Evolutionary conservation across 1,140 invertebrate genomes (phyloP), one percentile per base, ranked within the genome.

Genomic region (Globodera ellingtonae): DNA sequence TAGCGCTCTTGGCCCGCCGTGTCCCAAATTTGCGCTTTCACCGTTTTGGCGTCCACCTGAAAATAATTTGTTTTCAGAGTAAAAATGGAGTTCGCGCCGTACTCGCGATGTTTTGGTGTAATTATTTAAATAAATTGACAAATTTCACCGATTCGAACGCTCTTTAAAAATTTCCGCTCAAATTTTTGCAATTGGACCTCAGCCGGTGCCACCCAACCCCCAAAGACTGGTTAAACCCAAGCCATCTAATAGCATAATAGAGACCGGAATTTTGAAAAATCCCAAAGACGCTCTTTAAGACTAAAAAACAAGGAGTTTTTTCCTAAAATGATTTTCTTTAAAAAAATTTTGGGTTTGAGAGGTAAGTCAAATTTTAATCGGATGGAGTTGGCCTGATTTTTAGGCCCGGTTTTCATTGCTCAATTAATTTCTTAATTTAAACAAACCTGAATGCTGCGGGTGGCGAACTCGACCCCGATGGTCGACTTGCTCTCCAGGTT

Each of bases 401-500:
- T 24, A 24, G 24, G 24, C 24, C 24, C 24, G 24, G 24, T 24
- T 24, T 24, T 24, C 24, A 24, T 24, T 24, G 24, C 24, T 24
- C 24, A 24, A 24, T 24, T 24, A 24, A 24, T 24, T 24, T 24
- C 24, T 24, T 24, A 24, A 24, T 24, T 6, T 15, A 15, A 15
- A 75, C 44, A 92, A 90, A 96, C 95, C 92, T 96, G 24, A 24
- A 24, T 97, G 92, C 95, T 97, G 89, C 95, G 92, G 81, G 98
- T 99, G 76, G 98, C 97, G 92, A 99, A 99, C 92, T 59, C 15
- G 56, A 59, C 98, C 82, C 98, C 98, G 92, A 99, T 99, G 83
- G 98, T 99, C 81, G 96, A 98, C 92, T 99, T 99, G 86, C 96
- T 98, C 92, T 99, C 98, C 91, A 99, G 92, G 91, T 99, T 99